Percentiles rank a stretch among this genome's conserved stretches.
These are phyloP conservation scores for Capitulum mitella DNA, from an alignment of 2,888 invertebrate species.

Conservation along the genomic window DNA sequence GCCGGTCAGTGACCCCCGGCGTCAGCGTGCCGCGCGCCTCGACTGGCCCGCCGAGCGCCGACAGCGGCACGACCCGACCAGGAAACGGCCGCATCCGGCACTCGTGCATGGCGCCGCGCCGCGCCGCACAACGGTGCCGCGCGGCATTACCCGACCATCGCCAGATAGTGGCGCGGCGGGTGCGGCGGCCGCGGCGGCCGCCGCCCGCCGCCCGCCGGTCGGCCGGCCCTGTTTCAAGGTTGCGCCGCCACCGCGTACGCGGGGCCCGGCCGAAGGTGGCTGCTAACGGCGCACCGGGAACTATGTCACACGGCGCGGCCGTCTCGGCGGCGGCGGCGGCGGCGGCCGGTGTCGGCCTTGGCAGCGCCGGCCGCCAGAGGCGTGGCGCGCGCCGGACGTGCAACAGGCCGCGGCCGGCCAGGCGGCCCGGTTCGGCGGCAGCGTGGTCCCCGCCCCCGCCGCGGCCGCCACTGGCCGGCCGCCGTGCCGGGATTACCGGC, in stretches of 20 bases:
- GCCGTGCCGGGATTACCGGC: slow-evolving; percentile 1
- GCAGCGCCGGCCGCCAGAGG: background rate
- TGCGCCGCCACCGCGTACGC: background rate
- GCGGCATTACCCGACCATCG: background rate
- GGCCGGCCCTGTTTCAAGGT: slow-evolving; percentile 5
- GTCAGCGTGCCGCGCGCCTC: background rate
- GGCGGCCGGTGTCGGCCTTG: background rate
- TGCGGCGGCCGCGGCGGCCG: background rate
- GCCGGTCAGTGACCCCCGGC: background rate
- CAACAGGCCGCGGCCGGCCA: background rate
- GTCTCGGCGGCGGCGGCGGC: background rate
- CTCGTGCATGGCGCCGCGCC: background rate
- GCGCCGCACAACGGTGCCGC: background rate
- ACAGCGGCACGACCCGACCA: background rate
- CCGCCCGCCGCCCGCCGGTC: background rate
- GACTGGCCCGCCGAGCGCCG: background rate
- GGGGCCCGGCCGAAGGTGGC: background rate
- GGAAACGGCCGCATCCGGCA: background rate
- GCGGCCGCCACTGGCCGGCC: background rate
- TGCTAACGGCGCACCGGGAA: background rate
- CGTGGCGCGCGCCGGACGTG: background rate
- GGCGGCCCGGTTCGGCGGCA: too few species aligned
- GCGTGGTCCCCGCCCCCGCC: background rate
- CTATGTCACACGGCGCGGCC: background rate
- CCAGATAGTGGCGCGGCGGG: background rate